These are phyloP conservation scores for Trisateles emortualis DNA, from an alignment of 2,888 invertebrate genomes.

Conservation along the genomic window DNA sequence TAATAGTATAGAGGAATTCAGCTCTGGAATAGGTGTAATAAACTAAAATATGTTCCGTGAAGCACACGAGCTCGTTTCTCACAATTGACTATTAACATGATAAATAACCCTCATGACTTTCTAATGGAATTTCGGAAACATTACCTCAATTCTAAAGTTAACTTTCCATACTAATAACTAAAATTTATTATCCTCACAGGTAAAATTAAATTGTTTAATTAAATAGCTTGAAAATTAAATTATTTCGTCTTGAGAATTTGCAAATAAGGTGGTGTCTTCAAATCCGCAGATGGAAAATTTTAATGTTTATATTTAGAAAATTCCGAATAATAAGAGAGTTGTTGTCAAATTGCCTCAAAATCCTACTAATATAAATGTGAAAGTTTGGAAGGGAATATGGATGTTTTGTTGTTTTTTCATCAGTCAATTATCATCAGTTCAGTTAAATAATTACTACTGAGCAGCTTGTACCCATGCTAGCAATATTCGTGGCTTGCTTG, in stretches of 20 bases:
- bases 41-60: not conserved
- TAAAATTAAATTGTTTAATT: slow-evolving; percentile 50
- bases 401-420: too few relatives aligned
- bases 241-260: slow-evolving; percentile 43
- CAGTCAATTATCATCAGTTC: too few relatives aligned
- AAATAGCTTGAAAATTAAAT: slow-evolving; percentile 49
- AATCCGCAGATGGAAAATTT: slow-evolving; percentile 36
- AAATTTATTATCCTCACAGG: slow-evolving; percentile 45
- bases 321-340: too few relatives aligned
- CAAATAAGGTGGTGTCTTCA: slow-evolving; percentile 32
- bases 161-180: slow-evolving; percentile 32
- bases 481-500: too few relatives aligned
- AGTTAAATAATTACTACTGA: too few relatives aligned
- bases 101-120: slow-evolving; percentile 12
- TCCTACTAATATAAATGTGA: too few relatives aligned
- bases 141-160: slow-evolving; percentile 24
- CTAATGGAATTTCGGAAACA: slow-evolving; percentile 26
- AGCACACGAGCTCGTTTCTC: slow-evolving; percentile 4
- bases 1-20: not conserved
- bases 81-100: slow-evolving; percentile 13
- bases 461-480: too few relatives aligned
- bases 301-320: slow-evolving; percentile 30
- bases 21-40: not conserved
- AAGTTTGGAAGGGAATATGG: too few relatives aligned
- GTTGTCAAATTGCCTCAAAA: too few relatives aligned